Percentiles rank a stretch among this genome's conserved stretches.
Evolutionary conservation across 2,113 vertebrate genomes (phyloP).

Genomic region (Anguilla rostrata): DNA sequence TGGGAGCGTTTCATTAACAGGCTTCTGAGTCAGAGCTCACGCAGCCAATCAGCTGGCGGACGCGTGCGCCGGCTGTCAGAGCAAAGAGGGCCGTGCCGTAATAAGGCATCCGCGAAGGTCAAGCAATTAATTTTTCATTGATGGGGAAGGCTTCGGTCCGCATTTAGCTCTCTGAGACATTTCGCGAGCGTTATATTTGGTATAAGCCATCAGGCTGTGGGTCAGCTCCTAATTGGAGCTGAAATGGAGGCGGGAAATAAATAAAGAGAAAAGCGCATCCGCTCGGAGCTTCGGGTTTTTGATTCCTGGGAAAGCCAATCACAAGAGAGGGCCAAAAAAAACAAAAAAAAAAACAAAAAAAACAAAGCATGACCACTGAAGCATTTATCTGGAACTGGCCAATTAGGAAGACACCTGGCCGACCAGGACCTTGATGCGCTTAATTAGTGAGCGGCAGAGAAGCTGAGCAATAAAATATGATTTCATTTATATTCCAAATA

Average conservation of each 20-base stretch:
- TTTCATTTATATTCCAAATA: not conserved
- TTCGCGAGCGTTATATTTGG: not conserved
- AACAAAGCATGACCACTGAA: not conserved
- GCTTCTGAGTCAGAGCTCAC: not conserved
- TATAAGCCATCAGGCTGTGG: not conserved
- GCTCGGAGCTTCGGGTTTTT: not conserved
- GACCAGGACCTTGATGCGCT: not conserved
- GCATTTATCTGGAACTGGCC: not conserved
- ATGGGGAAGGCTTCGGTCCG: not conserved
- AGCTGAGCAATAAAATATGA: not conserved
- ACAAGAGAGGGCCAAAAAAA: not conserved
- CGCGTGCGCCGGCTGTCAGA: slow-evolving; percentile 14
- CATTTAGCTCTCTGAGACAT: not conserved
- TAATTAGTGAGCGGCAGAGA: not conserved
- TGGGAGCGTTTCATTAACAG: slow-evolving; percentile 12
- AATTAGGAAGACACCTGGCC: not conserved
- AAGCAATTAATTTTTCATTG: slow-evolving; percentile 22
- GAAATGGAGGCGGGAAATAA: not conserved
- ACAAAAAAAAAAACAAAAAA: too few species aligned
- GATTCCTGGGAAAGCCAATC: not conserved
- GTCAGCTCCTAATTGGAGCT: slow-evolving; percentile 1
- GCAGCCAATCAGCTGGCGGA: not conserved
- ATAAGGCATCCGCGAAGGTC: slow-evolving; percentile 6
- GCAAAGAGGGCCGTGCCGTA: not conserved
- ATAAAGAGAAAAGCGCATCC: not conserved